Base-by-base conservation (phyloP, 2,113 vertebrate genomes). In the Ginglymostoma cirratum region DNA sequence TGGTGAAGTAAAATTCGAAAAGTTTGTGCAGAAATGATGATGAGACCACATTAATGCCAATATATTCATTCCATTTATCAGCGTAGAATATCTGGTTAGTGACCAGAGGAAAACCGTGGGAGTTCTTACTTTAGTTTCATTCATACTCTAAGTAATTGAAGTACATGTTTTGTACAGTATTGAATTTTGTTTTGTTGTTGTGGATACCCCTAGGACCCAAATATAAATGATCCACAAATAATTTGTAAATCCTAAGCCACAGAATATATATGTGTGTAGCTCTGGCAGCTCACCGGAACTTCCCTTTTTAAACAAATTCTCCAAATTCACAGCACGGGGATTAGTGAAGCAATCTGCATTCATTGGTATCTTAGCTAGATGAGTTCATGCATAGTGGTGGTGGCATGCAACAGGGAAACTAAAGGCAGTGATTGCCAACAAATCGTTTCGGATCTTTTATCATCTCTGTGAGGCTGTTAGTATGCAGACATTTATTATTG, bases 331-430 rank as follows among this genome's bases (percentile, higher is more conserved):
- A 93, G 30, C 30, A n/a, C 6, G 6, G 89, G 89, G 89, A 95
- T 72, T 72, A 95, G 94, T 30, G 66, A 23, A 30, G 24, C 45
- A 42, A 76, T 95, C 52, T 95, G 94, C 94, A 95, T 95, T 95
- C 38, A 95, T 95, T 70, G 65, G 89, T 93, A 93, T 93, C 61
- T 48, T 95, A 72, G 93, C 93, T 95, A 24, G 66, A 66, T 95
- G 15, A 95, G 45, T 76, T 76, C 94, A 70, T 72, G 69, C 67
- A 72, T 52, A 48, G 69, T 52, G 67, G 67, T 15, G 67, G 94
- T 72, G 27, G 42, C 45, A 52, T 48, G 69, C 69, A 95, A 76
- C 52, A 72, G 42, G 10, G 42, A 95, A 45, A 52, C 21, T 76
- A 4, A 72, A 93, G 42, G 24, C 67, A 52, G 45, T 48, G 67